These are phyloP conservation scores for Pyrocephalus nanus DNA, from an alignment of 2,797 vertebrate species.

Conservation along the genomic window DNA sequence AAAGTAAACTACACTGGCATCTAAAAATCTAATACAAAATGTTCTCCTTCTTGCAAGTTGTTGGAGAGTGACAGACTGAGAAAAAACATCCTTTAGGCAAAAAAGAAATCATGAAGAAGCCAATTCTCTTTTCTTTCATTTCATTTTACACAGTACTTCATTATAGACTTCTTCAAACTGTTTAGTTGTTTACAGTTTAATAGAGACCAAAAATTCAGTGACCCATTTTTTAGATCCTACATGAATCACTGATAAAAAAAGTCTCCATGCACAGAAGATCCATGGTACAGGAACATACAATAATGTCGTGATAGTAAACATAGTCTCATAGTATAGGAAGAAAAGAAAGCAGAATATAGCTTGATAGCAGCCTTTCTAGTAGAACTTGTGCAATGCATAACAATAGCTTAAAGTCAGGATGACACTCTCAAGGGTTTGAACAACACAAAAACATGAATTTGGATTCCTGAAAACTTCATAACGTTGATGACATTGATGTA, in stretches of 20 bases:
- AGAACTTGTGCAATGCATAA: background rate
- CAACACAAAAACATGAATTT: background rate
- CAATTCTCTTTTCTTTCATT: background rate
- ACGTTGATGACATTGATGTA: background rate
- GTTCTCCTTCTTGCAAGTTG: background rate
- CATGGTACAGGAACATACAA: background rate
- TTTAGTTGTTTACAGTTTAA: background rate
- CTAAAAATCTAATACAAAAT: background rate
- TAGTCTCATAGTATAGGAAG: background rate
- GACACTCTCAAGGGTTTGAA: background rate
- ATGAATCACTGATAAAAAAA: rapidly evolving
- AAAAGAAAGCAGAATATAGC: background rate
- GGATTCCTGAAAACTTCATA: background rate
- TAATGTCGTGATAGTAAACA: background rate
- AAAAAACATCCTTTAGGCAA: background rate
- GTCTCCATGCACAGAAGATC: rapidly evolving
- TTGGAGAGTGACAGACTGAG: background rate
- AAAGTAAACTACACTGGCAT: background rate
- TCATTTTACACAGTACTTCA: background rate
- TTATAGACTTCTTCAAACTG: background rate
- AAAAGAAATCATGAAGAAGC: background rate
- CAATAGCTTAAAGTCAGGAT: background rate
- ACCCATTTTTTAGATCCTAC: background rate
- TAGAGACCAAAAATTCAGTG: background rate
- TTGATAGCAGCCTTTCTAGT: background rate